Evolutionary conservation across 1,140 invertebrate genomes (phyloP).

Genomic region (Bombus breviceps): DNA sequence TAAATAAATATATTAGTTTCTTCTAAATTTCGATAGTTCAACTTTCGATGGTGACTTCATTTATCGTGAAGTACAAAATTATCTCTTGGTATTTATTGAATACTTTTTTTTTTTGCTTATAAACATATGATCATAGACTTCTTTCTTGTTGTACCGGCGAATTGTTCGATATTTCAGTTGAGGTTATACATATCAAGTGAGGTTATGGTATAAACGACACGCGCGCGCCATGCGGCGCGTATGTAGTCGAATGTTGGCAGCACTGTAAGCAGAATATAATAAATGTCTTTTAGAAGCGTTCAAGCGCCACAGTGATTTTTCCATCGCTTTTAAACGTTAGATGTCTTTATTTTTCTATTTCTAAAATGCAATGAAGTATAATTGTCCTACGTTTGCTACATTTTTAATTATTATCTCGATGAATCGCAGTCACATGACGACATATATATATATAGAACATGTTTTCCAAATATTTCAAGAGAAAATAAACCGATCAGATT

Average conservation of each 20-base stretch:
- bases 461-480: not conserved
- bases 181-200: slow-evolving; percentile 26
- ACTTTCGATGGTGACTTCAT: no score
- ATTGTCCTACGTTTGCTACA: not conserved
- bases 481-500: not conserved
- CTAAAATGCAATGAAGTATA: not conserved
- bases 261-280: not conserved
- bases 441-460: not conserved
- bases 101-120: not conserved
- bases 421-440: not conserved
- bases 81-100: not conserved
- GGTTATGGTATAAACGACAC: slow-evolving; percentile 29
- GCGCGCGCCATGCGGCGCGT: slow-evolving; percentile 12
- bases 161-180: not conserved
- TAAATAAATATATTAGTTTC: not conserved
- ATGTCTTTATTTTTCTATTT: not conserved
- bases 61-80: not conserved
- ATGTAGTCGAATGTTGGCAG: not conserved
- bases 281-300: not conserved
- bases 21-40: not conserved
- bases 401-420: not conserved
- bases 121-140: not conserved
- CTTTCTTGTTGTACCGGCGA: not conserved
- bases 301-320: not conserved
- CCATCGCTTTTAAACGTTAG: no score